Percentiles rank a stretch among this genome's conserved stretches.
phyloP scores from a whole-genome alignment of 2,113 vertebrate genomes.

The Stigmatopora nigra region DNA sequence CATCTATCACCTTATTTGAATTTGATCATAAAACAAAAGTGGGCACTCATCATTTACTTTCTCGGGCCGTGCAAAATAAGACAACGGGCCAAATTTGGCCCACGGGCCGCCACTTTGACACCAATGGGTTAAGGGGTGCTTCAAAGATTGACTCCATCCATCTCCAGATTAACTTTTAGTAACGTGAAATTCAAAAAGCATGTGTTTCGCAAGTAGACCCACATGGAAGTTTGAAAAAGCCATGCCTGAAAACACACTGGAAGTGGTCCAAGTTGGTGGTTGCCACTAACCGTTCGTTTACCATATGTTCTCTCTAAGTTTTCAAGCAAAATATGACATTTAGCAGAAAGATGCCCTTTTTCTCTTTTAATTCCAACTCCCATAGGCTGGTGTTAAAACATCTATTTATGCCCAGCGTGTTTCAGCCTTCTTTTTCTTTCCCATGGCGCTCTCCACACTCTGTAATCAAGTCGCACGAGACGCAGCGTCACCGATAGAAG shows the following conservation, averaged over 20 bases:
- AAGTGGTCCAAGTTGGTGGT: background rate
- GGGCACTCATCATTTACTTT: too few species aligned
- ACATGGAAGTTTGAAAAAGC: background rate
- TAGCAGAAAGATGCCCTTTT: slow-evolving; percentile 33
- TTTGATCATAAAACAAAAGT: too few species aligned
- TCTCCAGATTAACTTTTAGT: too few species aligned
- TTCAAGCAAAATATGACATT: background rate
- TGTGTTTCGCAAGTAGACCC: background rate
- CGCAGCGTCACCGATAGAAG: slow-evolving; percentile 35
- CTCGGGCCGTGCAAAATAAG: too few species aligned
- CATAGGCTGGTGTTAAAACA: slow-evolving; percentile 47
- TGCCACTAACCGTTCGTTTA: background rate
- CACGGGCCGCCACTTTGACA: too few species aligned
- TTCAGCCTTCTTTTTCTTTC: slow-evolving; percentile 45
- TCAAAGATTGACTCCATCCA: too few species aligned
- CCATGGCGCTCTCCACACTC: slow-evolving; percentile 59
- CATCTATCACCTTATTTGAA: too few species aligned
- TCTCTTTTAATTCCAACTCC: slow-evolving; percentile 28
- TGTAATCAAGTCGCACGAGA: slow-evolving; percentile 64
- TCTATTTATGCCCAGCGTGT: slow-evolving; percentile 57
- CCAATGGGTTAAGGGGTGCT: too few species aligned
- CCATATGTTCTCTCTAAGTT: background rate
- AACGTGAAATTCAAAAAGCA: background rate
- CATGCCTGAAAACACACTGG: background rate
- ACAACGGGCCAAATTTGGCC: too few species aligned